Conservation (phyloP, 2,888 invertebrate species). For the Cotesia congregata region DNA sequence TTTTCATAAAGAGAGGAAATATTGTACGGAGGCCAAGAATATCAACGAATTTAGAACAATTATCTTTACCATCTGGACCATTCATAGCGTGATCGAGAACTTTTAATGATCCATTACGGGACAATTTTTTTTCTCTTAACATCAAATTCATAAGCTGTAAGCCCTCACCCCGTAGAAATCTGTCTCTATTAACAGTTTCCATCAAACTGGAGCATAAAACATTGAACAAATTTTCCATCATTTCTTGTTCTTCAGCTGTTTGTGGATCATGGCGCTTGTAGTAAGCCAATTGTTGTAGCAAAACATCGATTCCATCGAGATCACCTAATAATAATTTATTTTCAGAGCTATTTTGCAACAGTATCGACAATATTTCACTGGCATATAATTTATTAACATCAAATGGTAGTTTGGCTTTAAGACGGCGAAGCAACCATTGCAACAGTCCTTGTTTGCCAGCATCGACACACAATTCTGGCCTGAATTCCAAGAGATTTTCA, state of each 20-base stretch:
- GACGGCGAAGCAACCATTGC: slow-evolving; percentile 91
- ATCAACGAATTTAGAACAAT: slow-evolving; percentile 98
- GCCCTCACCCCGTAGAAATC: slow-evolving; percentile 96
- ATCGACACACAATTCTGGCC: slow-evolving; percentile 85
- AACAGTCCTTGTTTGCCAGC: slow-evolving; percentile 92
- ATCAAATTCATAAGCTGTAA: slow-evolving; percentile 99
- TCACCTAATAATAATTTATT: slow-evolving; percentile 89
- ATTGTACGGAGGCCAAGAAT: slow-evolving; percentile 96
- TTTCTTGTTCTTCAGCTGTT: slow-evolving; percentile 94
- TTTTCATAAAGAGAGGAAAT: slow-evolving; percentile 99
- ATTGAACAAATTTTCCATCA: slow-evolving; percentile 99
- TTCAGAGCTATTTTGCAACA: slow-evolving; percentile 90
- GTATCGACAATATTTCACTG: slow-evolving; percentile 95
- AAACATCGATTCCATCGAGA: slow-evolving; percentile 94
- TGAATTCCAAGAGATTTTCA: slow-evolving; percentile 95
- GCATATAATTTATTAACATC: slow-evolving; percentile 96
- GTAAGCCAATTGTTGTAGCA: slow-evolving; percentile 92
- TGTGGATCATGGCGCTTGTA: slow-evolving; percentile 95
- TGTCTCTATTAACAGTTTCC: slow-evolving; percentile 88
- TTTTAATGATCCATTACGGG: slow-evolving; percentile 95
- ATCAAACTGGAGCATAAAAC: slow-evolving; percentile 94
- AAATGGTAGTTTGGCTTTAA: slow-evolving; percentile 91
- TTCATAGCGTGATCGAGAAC: slow-evolving; percentile 97
- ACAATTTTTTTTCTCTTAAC: slow-evolving; percentile 97
- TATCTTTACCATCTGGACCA: slow-evolving; percentile 92